phyloP scores from a whole-genome alignment of 2,888 invertebrate genomes.

The Baronia brevicornis region DNA sequence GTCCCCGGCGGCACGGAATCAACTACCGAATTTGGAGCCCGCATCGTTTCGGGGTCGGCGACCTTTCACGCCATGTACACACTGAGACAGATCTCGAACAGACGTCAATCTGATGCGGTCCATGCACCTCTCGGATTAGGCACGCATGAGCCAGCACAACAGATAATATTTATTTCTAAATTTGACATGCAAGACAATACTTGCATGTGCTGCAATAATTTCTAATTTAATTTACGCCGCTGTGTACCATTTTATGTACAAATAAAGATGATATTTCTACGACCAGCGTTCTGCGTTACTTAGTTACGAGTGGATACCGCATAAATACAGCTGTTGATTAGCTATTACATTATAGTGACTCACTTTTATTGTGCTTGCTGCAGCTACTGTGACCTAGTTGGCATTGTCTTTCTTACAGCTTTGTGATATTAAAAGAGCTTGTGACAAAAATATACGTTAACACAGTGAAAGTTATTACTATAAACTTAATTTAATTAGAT shows the following conservation, averaged over 20 bases:
- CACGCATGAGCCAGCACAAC: background rate
- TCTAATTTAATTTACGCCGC: too few species aligned
- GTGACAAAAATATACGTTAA: too few species aligned
- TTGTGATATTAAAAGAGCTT: background rate
- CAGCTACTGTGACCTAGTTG: constrained; percentile 8
- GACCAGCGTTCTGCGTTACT: too few species aligned
- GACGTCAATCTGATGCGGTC: constrained; percentile 12
- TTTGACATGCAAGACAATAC: constrained; percentile 1
- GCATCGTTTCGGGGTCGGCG: constrained; percentile 47
- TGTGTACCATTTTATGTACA: constrained; percentile 9
- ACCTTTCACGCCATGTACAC: constrained; percentile 37
- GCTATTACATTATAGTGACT: constrained; percentile 8
- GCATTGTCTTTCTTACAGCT: constrained; percentile 6
- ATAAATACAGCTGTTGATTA: background rate
- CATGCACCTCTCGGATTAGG: background rate
- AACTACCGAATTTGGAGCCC: constrained; percentile 60
- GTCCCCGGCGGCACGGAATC: constrained; percentile 38
- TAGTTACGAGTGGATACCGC: too few species aligned
- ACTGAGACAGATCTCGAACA: constrained; percentile 33
- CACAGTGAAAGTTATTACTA: too few species aligned
- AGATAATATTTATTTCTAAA: background rate
- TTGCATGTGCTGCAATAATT: too few species aligned
- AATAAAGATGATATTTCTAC: constrained; percentile 9
- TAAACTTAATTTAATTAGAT: too few species aligned
- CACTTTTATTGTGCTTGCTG: constrained; percentile 11